phyloP scores from a whole-genome alignment of 2,888 invertebrate genomes.

The Eupithecia insigniata region DNA sequence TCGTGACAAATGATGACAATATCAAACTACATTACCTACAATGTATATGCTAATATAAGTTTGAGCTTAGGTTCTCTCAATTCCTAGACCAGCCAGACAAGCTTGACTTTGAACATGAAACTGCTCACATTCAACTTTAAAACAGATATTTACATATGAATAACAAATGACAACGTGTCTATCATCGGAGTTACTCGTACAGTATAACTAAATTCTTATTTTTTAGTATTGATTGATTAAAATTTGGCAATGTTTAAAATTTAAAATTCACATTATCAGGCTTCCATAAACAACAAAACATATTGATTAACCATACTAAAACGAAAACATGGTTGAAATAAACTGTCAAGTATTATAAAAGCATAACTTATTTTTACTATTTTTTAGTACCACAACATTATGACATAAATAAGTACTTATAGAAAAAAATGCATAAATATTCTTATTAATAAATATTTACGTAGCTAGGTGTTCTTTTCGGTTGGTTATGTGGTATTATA shows the following conservation, averaged over 20 bases:
- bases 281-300: background rate
- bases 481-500: conserved; percentile 21
- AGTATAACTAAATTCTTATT: background rate
- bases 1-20: conserved; percentile 78
- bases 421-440: background rate
- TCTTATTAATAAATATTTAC: background rate
- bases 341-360: background rate
- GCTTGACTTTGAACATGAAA: conserved; percentile 55
- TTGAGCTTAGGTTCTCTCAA: conserved; percentile 82
- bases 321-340: background rate
- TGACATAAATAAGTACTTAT: background rate
- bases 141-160: conserved; percentile 58
- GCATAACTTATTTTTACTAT: background rate
- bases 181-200: background rate
- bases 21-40: conserved; percentile 63
- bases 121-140: conserved; percentile 52
- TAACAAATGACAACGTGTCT: conserved; percentile 41
- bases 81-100: conserved; percentile 80
- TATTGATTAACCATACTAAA: background rate
- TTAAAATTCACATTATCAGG: background rate
- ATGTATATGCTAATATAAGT: conserved; percentile 69
- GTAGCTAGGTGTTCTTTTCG: conserved; percentile 14
- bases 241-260: conserved; percentile 5
- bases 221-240: background rate
- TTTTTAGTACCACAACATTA: background rate